Evolutionary conservation across 2,888 invertebrate species (phyloP).

Genomic region (Gortyna flavago): DNA sequence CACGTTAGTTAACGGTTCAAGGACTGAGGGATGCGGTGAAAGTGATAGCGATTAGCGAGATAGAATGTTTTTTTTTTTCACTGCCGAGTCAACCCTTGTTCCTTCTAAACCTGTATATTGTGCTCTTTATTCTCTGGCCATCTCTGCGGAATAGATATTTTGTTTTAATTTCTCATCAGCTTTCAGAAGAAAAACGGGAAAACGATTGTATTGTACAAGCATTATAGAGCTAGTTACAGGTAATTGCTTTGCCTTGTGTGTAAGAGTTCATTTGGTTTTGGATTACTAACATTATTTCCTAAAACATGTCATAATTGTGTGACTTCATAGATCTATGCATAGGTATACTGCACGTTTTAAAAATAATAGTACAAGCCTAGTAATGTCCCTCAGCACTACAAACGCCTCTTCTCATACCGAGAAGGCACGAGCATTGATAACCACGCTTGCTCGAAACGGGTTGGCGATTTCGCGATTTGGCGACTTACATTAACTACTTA

Average conservation of each 20-base stretch:
- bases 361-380: no score
- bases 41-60: constrained; percentile 27
- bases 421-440: no score
- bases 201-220: not conserved
- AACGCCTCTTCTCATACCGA: no score
- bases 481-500: no score
- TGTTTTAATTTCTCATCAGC: no score
- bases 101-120: no score
- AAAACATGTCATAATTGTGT: not conserved
- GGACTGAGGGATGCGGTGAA: constrained; percentile 30
- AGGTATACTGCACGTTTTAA: not conserved
- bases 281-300: not conserved
- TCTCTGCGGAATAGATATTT: no score
- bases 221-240: not conserved
- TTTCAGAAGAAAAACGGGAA: not conserved
- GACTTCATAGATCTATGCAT: not conserved
- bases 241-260: not conserved
- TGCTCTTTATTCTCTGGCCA: no score
- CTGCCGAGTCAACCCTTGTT: no score
- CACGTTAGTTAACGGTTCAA: constrained; percentile 60
- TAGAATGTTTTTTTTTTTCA: not conserved
- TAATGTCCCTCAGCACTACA: no score
- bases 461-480: no score
- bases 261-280: not conserved
- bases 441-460: no score